These are phyloP conservation scores for Arge pagana DNA, from an alignment of 2,888 invertebrate species.

Conservation along the genomic window DNA sequence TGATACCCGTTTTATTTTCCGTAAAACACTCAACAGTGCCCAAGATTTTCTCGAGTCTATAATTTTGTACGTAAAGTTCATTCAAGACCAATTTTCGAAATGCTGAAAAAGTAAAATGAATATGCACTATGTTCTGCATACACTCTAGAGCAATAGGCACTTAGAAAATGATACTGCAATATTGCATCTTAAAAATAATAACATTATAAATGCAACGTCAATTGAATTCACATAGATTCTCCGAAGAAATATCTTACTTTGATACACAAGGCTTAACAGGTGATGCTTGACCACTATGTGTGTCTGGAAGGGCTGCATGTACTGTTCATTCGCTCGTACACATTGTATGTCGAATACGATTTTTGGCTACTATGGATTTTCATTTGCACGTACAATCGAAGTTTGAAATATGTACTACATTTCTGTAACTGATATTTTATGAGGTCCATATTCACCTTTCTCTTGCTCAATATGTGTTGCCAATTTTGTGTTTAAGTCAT, in stretches of 20 bases:
- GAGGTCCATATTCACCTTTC: neutral
- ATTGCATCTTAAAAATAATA: neutral
- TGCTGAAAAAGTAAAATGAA: neutral
- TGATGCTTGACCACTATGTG: too few species aligned
- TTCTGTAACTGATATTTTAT: too few species aligned
- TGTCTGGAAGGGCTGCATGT: too few species aligned
- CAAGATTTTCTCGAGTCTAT: neutral
- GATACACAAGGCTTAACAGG: too few species aligned
- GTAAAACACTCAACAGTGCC: neutral
- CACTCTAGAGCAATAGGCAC: neutral
- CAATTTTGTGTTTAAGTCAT: neutral
- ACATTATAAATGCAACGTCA: neutral
- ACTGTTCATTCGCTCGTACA: too few species aligned
- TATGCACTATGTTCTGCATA: neutral
- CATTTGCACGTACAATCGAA: too few species aligned
- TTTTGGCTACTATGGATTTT: too few species aligned
- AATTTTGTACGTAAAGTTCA: neutral
- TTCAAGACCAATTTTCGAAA: constrained; percentile 6
- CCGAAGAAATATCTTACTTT: too few species aligned
- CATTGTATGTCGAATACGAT: too few species aligned
- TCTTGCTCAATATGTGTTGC: neutral
- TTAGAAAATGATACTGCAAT: neutral
- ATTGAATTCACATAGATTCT: neutral
- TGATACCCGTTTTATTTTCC: neutral
- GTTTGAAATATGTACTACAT: too few species aligned